Evolutionary conservation across 2,888 invertebrate species (phyloP).

Genomic region (Fragum whitleyi): DNA sequence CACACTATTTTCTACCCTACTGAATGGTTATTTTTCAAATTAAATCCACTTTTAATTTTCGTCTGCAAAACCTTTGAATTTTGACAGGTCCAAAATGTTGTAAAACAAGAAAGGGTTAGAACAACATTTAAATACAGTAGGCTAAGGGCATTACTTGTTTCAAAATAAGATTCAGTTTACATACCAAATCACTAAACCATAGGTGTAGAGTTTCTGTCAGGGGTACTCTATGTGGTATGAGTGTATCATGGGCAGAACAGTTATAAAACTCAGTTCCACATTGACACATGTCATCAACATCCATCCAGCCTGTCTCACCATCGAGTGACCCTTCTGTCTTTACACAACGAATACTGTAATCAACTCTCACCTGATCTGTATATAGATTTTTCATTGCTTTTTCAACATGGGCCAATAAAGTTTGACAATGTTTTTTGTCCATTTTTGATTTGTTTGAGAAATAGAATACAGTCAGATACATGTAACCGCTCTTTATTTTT

Average conservation of each 20-base stretch:
- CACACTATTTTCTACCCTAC: no score
- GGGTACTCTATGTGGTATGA: not conserved
- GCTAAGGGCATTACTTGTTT: no score
- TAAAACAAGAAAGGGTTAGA: no score
- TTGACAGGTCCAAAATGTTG: no score
- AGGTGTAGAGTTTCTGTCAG: not conserved
- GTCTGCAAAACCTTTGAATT: no score
- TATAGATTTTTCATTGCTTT: not conserved
- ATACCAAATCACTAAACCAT: not conserved
- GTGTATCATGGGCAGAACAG: not conserved
- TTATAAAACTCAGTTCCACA: not conserved
- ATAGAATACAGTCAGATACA: not conserved
- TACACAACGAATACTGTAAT: not conserved
- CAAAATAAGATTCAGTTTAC: not conserved
- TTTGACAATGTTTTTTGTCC: not conserved
- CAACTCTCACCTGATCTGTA: not conserved
- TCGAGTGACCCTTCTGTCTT: not conserved
- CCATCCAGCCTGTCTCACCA: slow-evolving; percentile 7
- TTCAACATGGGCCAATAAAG: not conserved
- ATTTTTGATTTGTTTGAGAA: not conserved
- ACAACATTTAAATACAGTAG: no score
- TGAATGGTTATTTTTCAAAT: no score
- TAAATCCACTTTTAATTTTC: no score
- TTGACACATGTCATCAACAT: not conserved
- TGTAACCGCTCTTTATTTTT: not conserved